Evolutionary conservation across 2,888 invertebrate species (phyloP).

Genomic region (Lypha dubia): DNA sequence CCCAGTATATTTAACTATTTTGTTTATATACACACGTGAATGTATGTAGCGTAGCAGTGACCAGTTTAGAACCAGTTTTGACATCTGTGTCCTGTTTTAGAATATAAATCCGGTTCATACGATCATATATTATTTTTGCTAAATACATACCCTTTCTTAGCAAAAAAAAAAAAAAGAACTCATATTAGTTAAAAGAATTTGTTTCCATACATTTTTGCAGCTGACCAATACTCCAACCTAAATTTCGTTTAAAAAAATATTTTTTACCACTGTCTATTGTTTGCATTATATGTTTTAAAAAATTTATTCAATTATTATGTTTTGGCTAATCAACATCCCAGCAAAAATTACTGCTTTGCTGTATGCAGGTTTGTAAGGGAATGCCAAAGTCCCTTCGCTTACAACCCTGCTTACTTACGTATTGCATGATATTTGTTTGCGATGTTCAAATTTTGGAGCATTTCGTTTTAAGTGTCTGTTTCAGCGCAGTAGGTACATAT

Average conservation of each 20-base stretch:
- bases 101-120: conserved; percentile 15
- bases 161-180: neutral
- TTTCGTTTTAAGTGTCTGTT: too few relatives aligned
- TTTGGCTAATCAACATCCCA: too few relatives aligned
- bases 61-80: conserved; percentile 38
- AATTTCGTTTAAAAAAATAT: neutral
- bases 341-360: too few relatives aligned
- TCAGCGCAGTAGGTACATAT: too few relatives aligned
- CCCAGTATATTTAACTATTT: conserved; percentile 43
- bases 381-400: too few relatives aligned
- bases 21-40: neutral
- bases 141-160: neutral
- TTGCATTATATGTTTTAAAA: too few relatives aligned
- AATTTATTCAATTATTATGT: too few relatives aligned
- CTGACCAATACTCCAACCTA: neutral
- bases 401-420: too few relatives aligned
- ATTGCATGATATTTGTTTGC: too few relatives aligned
- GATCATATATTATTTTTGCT: neutral
- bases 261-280: neutral
- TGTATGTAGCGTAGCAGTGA: too few relatives aligned
- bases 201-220: neutral
- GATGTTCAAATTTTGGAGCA: too few relatives aligned
- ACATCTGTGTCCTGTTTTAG: conserved; percentile 51
- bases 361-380: too few relatives aligned
- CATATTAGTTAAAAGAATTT: neutral